Base-by-base conservation (phyloP, 1,140 invertebrate species). In the Lucilia cuprina region DNA sequence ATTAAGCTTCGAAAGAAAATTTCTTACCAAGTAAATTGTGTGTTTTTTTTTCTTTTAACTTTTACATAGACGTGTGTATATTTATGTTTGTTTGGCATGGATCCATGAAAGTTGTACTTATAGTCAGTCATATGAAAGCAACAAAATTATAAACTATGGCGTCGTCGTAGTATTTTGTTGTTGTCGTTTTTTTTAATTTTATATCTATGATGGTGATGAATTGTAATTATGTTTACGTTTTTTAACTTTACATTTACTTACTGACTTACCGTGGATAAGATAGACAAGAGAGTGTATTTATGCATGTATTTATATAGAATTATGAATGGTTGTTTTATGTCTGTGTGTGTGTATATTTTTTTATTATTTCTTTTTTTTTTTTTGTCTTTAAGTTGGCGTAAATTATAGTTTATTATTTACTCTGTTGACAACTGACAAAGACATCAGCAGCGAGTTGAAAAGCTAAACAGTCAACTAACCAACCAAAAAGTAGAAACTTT, bases 151-250 rank as follows among this genome's bases (percentile, higher is more conserved):
- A 78, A 78, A 78, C 75, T 78, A 78, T 78, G 75, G 75, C 75
- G 75, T 78, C 75, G 34, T 78, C 17, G 55, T 60, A 2, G 14
- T 60, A 0, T 60, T 60, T 60, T 55, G 12, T 12, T 55, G 50
- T 55, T 55, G 12, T 55, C 12, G 8, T 55, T 17, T 60, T 60
- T 60, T 60, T 14, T 60, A 60, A 17, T 60, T 60, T 60, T 60
- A 60, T 60, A 60, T 60, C 55, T 60, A 60, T 60, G 55, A 60
- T 60, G 55, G 55, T 60, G 75, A 78, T 78, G 75, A 78, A 78
- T 35, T 78, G 75, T 78, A 78, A 78, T 78, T 78, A 78, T 78
- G 34, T 78, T 78, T 78, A 78, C 41, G 75, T 78, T 78, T 78
- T n/a, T 78, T 41, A 41, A 78, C 75, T 78, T 78, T 78, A 35